These are phyloP conservation scores for Drosophila subpulchrella DNA, from an alignment of 1,140 invertebrate genomes.

Conservation along the genomic window DNA sequence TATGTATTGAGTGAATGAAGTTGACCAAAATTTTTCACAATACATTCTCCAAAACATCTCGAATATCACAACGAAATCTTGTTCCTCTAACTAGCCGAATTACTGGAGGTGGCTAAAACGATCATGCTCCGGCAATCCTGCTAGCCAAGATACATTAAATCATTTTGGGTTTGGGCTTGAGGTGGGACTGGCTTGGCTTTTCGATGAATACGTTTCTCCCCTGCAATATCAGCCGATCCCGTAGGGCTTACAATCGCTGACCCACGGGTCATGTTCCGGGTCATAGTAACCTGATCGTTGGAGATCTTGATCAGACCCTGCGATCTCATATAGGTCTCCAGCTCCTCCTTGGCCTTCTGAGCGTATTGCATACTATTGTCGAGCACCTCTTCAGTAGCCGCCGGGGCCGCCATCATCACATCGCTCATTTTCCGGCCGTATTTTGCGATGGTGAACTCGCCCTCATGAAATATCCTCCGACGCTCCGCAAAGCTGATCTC, in stretches of 20 bases:
- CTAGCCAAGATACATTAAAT: neutral
- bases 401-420: slow-evolving; percentile 11
- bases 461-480: slow-evolving; percentile 24
- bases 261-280: neutral
- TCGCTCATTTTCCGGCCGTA: slow-evolving; percentile 42
- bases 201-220: neutral
- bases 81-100: neutral
- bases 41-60: neutral
- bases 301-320: slow-evolving; percentile 35
- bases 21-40: slow-evolving; percentile 20
- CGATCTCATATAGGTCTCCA: slow-evolving; percentile 36
- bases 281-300: slow-evolving; percentile 19
- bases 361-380: slow-evolving; percentile 3
- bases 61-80: neutral
- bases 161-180: neutral
- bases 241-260: neutral
- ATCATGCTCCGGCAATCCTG: neutral
- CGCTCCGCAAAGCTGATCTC: slow-evolving; percentile 32
- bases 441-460: slow-evolving; percentile 59
- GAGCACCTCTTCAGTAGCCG: neutral
- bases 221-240: neutral
- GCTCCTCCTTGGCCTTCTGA: slow-evolving; percentile 9
- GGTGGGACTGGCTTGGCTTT: too few species aligned
- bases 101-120: neutral
- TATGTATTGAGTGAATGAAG: neutral